Conservation (phyloP, 1,140 invertebrate genomes). For the Mercenaria mercenaria region DNA sequence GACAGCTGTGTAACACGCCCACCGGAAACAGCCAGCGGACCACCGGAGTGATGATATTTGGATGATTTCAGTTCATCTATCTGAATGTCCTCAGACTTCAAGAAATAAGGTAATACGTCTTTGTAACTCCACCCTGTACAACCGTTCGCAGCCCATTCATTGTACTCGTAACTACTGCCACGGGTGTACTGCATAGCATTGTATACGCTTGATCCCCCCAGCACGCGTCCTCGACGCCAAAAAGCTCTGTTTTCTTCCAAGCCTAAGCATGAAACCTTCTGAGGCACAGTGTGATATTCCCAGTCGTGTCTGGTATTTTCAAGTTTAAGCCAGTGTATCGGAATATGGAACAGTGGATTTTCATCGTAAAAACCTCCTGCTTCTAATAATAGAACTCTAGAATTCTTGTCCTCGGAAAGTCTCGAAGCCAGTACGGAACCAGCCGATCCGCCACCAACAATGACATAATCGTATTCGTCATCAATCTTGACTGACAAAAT, state of each 20-base stretch:
- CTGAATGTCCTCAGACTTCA: conserved; percentile 89
- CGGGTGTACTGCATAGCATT: conserved; percentile 98
- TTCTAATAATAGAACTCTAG: conserved; percentile 94
- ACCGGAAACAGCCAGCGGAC: conserved; percentile 70
- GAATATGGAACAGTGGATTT: conserved; percentile 89
- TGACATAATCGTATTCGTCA: conserved; percentile 80
- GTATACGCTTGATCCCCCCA: conserved; percentile 94
- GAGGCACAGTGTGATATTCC: conserved; percentile 96
- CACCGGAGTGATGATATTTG: conserved; percentile 74
- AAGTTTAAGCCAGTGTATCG: conserved; percentile 54
- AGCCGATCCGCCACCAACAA: conserved; percentile 96
- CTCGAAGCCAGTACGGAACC: conserved; percentile 97
- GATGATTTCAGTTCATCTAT: conserved; percentile 39
- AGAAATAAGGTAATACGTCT: conserved; percentile 86
- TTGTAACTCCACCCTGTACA: conserved; percentile 96
- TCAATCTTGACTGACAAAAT: neutral
- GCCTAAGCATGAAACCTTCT: conserved; percentile 86
- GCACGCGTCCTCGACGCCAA: conserved; percentile 75
- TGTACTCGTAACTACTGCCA: conserved; percentile 96
- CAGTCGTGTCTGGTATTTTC: conserved; percentile 90
- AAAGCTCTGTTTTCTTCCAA: neutral
- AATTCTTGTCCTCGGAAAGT: conserved; percentile 91
- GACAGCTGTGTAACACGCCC: conserved; percentile 68
- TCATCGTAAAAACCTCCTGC: conserved; percentile 96
- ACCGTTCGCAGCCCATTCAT: conserved; percentile 95